Percentiles rank a stretch among this genome's conserved stretches.
phyloP scores from a whole-genome alignment of 2,797 vertebrate genomes.

The Pseudochromis fuscus region DNA sequence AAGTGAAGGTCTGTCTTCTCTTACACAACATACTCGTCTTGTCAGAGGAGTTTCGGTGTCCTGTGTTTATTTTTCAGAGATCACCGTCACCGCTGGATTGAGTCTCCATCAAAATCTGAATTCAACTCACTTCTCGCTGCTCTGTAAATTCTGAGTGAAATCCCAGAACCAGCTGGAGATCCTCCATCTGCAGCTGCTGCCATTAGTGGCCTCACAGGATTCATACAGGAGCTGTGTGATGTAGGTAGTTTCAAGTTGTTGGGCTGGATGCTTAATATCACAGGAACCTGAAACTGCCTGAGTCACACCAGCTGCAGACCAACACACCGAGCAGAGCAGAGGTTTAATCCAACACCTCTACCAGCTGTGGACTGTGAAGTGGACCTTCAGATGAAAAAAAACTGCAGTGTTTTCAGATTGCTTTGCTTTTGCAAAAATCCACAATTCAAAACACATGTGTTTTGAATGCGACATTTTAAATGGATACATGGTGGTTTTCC shows the following conservation, averaged over 20 bases:
- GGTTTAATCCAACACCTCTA: constrained; percentile 7
- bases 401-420: constrained; percentile 2
- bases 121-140: not conserved
- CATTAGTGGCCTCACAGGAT: not conserved
- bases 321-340: constrained; percentile 17
- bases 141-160: no score
- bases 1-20: no score
- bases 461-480: constrained; percentile 37
- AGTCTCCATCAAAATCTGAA: not conserved
- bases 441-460: constrained; percentile 39
- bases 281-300: constrained; percentile 92
- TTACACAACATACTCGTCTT: no score
- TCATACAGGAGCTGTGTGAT: constrained; percentile 81
- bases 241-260: constrained; percentile 96
- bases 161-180: not conserved
- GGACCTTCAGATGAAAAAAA: constrained; percentile 8
- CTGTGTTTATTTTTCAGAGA: not conserved
- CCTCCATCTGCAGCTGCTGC: not conserved
- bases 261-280: constrained; percentile 86
- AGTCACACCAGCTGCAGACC: constrained; percentile 83
- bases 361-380: constrained; percentile 12
- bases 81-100: not conserved
- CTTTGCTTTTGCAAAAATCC: constrained; percentile 4
- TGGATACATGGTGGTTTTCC: constrained; percentile 25
- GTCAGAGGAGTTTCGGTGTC: not conserved